These are phyloP conservation scores for Bradysia coprophila DNA, from an alignment of 1,140 invertebrate genomes.

Conservation along the genomic window DNA sequence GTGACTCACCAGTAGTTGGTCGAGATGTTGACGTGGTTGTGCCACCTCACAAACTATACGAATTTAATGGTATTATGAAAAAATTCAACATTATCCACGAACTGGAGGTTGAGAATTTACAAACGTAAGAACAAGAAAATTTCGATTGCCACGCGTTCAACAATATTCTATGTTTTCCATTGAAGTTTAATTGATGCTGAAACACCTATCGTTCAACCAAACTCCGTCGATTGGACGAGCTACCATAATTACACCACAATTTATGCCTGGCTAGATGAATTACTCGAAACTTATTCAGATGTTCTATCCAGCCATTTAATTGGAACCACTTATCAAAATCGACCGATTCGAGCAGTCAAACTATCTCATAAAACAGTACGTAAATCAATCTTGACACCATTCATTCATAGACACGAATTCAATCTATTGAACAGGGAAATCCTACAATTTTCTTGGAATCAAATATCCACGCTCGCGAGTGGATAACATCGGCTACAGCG, in stretches of 20 bases:
- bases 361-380: conserved; percentile 29
- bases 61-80: background rate
- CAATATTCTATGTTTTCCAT: background rate
- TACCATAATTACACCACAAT: conserved; percentile 31
- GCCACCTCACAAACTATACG: background rate
- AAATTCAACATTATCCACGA: background rate
- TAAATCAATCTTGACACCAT: conserved; percentile 8
- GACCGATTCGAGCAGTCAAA: conserved; percentile 33
- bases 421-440: conserved; percentile 14
- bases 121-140: background rate
- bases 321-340: conserved; percentile 36
- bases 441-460: conserved; percentile 31
- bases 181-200: conserved; percentile 2
- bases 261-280: conserved; percentile 27
- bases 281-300: conserved; percentile 24
- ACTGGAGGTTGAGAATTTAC: background rate
- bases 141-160: background rate
- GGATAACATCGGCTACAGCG: conserved; percentile 35
- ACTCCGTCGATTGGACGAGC: conserved; percentile 15
- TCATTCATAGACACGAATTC: background rate
- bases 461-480: conserved; percentile 32
- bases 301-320: conserved; percentile 26
- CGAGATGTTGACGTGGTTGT: background rate
- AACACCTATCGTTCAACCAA: conserved; percentile 8
- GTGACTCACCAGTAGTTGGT: conserved; percentile 6